Evolutionary conservation across 2,888 invertebrate genomes (phyloP), one percentile per base, ranked within the genome.

Genomic region (Encarsia formosa): DNA sequence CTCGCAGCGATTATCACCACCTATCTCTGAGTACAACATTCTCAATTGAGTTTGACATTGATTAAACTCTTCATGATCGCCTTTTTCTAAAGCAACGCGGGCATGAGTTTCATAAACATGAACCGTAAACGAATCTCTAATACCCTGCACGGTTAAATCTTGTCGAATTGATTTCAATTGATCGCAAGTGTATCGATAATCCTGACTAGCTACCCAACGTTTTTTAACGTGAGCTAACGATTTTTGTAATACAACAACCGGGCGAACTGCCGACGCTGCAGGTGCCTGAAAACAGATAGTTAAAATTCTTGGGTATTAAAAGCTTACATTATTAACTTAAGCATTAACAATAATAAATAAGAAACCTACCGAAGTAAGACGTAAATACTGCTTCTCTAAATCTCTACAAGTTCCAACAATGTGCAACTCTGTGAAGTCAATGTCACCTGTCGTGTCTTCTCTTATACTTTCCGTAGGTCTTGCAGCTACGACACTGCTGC

Each of bases 91-190:
- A 43, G 98, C 97, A 67, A 99, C 93, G 49, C 97, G 82, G 4
- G 97, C 98, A 78, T 99, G 98, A 4, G 95, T 96, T 79, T 99
- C 99, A 77, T 99, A 99, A 11, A 99, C 99, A 70, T 90, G 84
- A n/a, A 99, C 88, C 48, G 98, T 96, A 71, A 99, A 96, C 60
- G 81, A 81, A 77, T 96, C 91, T 62, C 98, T 79, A 62, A 99
- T 83, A 65, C 97, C 94, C 83, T 99, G 99, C 42, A 97, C 98
- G 57, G 98, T 99, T 65, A 99, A 81, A 82, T 99, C 99, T 78
- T 99, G 99, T 63, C 99, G 80, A 62, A 99, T 97, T 8, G 97
- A 96, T 77, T 99, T 98, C 52, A 99, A 80, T 77, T 99, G 99
- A 80, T 98, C 97, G 79, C 97, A 98, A 54, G 93, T 90, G 79